A percentile compares a stretch with the other conserved stretches of the same genome.
These are phyloP conservation scores for Eulemur rufifrons DNA, from an alignment of 2,113 vertebrate species.

Conservation along the genomic window DNA sequence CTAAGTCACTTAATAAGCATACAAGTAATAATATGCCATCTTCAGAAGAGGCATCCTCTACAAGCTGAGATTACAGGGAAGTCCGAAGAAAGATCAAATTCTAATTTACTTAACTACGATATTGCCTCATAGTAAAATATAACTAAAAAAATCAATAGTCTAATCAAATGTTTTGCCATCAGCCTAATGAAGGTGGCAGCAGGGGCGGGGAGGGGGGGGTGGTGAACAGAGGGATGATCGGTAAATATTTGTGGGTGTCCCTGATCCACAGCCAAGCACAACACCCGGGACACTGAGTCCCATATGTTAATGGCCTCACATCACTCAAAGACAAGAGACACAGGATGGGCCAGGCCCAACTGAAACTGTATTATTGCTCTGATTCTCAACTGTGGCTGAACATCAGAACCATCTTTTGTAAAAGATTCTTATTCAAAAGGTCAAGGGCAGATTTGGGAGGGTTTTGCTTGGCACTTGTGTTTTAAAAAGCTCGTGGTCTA, in stretches of 20 bases:
- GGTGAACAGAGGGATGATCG: not conserved
- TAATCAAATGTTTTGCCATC: not conserved
- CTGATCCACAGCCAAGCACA: not conserved
- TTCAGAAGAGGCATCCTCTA: not conserved
- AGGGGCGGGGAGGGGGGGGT: no score
- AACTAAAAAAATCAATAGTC: not conserved
- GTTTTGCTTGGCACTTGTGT: not conserved
- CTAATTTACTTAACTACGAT: not conserved
- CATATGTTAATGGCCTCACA: no score
- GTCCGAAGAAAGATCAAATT: not conserved
- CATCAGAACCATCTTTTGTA: not conserved
- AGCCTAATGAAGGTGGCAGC: not conserved
- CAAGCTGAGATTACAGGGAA: not conserved
- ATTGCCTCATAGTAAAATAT: not conserved
- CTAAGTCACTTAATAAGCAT: not conserved
- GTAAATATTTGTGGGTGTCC: no score
- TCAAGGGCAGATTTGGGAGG: rapidly evolving
- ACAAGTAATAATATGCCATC: not conserved
- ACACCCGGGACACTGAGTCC: no score
- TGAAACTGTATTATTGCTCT: not conserved
- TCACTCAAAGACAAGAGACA: not conserved
- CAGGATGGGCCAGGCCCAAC: not conserved
- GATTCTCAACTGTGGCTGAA: rapidly evolving
- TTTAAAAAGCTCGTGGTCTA: not conserved
- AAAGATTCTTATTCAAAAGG: not conserved